Conservation (phyloP, 2,113 vertebrate species). For the Stercorarius parasiticus region DNA sequence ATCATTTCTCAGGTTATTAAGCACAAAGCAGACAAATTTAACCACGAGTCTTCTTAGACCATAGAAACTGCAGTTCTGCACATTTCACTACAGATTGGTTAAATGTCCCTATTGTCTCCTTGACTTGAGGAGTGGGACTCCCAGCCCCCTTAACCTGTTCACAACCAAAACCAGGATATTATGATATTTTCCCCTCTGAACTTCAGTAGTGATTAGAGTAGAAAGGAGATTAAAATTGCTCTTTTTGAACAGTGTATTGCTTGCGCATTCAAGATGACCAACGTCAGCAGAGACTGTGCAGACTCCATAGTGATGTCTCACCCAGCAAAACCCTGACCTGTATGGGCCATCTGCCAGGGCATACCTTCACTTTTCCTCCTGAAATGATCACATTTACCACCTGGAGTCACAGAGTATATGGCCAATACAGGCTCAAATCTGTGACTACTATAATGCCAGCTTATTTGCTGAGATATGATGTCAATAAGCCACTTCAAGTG, state of each 20-base stretch:
- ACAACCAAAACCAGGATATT: not conserved
- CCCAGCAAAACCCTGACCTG: not conserved
- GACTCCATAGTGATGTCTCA: fast-evolving
- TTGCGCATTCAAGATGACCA: not conserved
- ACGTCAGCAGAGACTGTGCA: not conserved
- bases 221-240: not conserved
- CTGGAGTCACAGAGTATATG: not conserved
- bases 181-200: not conserved
- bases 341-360: too few relatives aligned
- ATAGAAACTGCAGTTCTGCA: not conserved
- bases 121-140: too few relatives aligned
- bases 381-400: not conserved
- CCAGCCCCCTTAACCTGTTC: not conserved
- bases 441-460: not conserved
- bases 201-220: not conserved
- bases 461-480: not conserved
- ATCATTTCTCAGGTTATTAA: not conserved
- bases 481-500: not conserved
- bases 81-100: not conserved
- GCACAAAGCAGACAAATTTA: not conserved
- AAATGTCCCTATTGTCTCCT: not conserved
- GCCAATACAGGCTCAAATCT: fast-evolving
- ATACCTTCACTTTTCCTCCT: not conserved
- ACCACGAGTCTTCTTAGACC: not conserved
- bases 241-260: fast-evolving